phyloP scores from a whole-genome alignment of 30 jellyfish, hydroid and myxozoan genomes.

The Phacellophora camtschatica region DNA sequence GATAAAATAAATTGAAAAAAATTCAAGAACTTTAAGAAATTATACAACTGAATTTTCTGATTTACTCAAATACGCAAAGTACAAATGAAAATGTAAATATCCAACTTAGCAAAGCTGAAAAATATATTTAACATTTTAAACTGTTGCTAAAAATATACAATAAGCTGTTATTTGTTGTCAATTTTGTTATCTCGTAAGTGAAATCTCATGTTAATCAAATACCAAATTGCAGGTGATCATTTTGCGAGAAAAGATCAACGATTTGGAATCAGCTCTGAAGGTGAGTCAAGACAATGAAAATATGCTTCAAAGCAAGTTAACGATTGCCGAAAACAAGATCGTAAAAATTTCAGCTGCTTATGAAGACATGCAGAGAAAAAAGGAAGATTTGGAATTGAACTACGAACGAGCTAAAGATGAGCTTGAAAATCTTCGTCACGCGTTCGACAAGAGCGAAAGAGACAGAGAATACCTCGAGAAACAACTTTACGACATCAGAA shows the following conservation, averaged over 20 bases:
- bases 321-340: slow-evolving; percentile 78
- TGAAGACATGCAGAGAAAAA: slow-evolving; percentile 79
- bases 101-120: too few relatives aligned
- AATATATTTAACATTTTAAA: too few relatives aligned
- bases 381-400: slow-evolving; percentile 67
- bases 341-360: slow-evolving; percentile 79
- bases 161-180: too few relatives aligned
- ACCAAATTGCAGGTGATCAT: slow-evolving; percentile 21
- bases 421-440: slow-evolving; percentile 30
- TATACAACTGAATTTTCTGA: too few relatives aligned
- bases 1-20: too few relatives aligned
- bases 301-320: slow-evolving; percentile 51
- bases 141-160: too few relatives aligned
- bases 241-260: slow-evolving; percentile 74
- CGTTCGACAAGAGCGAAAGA: slow-evolving; percentile 71
- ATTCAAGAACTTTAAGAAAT: too few relatives aligned
- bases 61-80: too few relatives aligned
- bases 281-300: slow-evolving; percentile 86
- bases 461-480: slow-evolving; percentile 58
- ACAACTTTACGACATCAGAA: slow-evolving; percentile 61
- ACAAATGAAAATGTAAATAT: too few relatives aligned
- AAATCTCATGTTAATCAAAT: too few relatives aligned
- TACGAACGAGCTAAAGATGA: slow-evolving; percentile 72
- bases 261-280: slow-evolving; percentile 79
- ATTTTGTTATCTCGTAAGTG: too few relatives aligned